Evolutionary conservation across 64 coral and sea anemone species (phyloP).

Genomic region (Montipora sp.): DNA sequence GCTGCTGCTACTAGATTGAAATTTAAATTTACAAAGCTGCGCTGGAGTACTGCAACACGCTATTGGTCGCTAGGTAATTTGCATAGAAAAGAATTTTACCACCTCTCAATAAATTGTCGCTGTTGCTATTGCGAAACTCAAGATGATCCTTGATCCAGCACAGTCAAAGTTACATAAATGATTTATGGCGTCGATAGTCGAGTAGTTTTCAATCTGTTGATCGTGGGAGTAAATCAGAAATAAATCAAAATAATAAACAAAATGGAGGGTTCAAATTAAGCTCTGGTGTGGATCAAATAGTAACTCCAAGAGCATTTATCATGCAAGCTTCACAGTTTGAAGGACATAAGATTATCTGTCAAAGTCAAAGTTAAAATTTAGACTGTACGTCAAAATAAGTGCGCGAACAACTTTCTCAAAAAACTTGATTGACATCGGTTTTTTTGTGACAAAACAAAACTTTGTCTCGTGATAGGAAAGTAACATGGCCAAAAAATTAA

Average conservation of each 20-base stretch:
- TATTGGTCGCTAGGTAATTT: constrained; percentile 46
- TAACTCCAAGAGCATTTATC: background rate
- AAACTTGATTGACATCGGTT: constrained; percentile 1
- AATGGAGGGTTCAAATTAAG: background rate
- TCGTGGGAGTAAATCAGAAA: background rate
- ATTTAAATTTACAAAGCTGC: constrained; percentile 26
- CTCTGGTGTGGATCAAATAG: background rate
- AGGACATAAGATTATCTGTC: too few relatives aligned
- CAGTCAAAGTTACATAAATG: constrained; percentile 2
- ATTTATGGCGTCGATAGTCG: constrained; percentile 20
- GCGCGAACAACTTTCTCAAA: background rate
- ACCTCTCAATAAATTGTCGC: constrained; percentile 1
- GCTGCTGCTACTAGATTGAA: constrained; percentile 7
- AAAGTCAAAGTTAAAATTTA: background rate
- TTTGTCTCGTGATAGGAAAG: constrained; percentile 18
- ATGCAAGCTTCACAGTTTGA: too few relatives aligned
- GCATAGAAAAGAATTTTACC: constrained; percentile 28
- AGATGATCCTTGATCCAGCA: background rate
- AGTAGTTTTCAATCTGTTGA: constrained; percentile 18
- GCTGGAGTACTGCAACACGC: background rate
- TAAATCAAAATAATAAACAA: background rate
- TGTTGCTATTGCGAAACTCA: constrained; percentile 13
- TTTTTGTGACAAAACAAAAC: constrained; percentile 5
- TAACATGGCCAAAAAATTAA: constrained; percentile 33
- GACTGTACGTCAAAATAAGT: background rate